These are phyloP conservation scores for Mormoops blainvillei DNA, from an alignment of 2,113 vertebrate genomes.

Conservation along the genomic window DNA sequence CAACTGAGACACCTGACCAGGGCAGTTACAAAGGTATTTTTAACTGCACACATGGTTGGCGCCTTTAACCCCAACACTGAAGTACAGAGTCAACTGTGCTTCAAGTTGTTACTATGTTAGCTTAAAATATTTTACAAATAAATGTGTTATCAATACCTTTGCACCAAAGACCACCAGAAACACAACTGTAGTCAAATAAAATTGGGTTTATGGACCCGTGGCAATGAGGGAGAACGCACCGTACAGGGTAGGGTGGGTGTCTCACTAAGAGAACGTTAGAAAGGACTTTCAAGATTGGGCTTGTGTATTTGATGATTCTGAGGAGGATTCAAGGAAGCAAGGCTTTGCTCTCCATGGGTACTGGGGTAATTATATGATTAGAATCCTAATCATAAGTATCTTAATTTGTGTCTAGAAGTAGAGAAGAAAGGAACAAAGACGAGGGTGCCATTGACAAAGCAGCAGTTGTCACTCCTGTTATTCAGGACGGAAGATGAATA, in stretches of 20 bases:
- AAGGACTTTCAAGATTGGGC: neutral
- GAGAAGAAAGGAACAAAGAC: neutral
- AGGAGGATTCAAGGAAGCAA: neutral
- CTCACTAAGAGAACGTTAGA: neutral
- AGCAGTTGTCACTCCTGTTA: neutral
- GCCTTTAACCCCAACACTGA: neutral
- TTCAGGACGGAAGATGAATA: neutral
- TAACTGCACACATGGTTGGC: neutral
- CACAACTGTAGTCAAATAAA: neutral
- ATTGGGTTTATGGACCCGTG: neutral
- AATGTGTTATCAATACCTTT: neutral
- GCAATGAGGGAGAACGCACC: neutral
- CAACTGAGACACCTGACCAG: no score
- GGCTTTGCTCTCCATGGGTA: neutral
- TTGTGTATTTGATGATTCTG: neutral
- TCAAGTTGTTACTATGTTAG: neutral
- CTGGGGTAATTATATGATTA: neutral
- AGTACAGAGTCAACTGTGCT: neutral
- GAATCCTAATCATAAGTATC: neutral
- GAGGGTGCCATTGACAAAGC: neutral
- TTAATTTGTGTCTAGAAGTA: neutral
- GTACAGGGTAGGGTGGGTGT: neutral
- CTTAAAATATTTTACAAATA: neutral
- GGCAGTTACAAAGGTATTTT: neutral
- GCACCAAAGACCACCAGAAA: neutral